phyloP scores from a whole-genome alignment of 2,888 invertebrate species.

The Physocephala rufipes region DNA sequence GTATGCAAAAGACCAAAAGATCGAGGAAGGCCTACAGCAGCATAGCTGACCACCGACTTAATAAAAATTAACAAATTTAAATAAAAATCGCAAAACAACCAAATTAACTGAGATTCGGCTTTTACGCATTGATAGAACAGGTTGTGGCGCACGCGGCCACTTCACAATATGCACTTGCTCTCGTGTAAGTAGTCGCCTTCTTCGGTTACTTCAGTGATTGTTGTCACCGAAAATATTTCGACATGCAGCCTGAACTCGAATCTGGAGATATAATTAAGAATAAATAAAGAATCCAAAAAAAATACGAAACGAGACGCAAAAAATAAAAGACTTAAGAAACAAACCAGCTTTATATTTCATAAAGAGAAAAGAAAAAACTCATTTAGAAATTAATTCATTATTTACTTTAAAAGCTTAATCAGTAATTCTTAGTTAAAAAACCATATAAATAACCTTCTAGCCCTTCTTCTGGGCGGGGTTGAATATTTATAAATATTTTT shows the following conservation, averaged over 20 bases:
- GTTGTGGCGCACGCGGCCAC: constrained; percentile 7
- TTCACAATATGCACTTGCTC: too few species aligned
- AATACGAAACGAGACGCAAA: not conserved
- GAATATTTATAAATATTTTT: too few species aligned
- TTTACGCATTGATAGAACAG: not conserved
- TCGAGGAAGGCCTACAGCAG: constrained; percentile 36
- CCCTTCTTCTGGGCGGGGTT: too few species aligned
- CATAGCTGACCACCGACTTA: constrained; percentile 31
- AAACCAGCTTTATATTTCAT: not conserved
- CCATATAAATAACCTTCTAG: too few species aligned
- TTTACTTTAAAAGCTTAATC: too few species aligned
- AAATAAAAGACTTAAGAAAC: not conserved
- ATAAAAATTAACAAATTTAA: constrained; percentile 42
- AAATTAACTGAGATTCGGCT: constrained; percentile 23
- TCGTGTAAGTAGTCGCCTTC: constrained; percentile 1
- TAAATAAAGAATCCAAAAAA: not conserved
- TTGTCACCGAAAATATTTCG: constrained; percentile 30
- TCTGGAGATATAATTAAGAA: constrained; percentile 14
- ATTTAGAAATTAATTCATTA: not conserved
- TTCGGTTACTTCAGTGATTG: constrained; percentile 8
- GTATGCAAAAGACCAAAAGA: constrained; percentile 18
- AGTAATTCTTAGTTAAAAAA: too few species aligned
- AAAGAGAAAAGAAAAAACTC: not conserved
- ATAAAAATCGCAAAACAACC: constrained; percentile 8
- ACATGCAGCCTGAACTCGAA: constrained; percentile 9